These are phyloP conservation scores for Laterallus jamaicensis DNA, from an alignment of 2,113 vertebrate species.

Conservation along the genomic window DNA sequence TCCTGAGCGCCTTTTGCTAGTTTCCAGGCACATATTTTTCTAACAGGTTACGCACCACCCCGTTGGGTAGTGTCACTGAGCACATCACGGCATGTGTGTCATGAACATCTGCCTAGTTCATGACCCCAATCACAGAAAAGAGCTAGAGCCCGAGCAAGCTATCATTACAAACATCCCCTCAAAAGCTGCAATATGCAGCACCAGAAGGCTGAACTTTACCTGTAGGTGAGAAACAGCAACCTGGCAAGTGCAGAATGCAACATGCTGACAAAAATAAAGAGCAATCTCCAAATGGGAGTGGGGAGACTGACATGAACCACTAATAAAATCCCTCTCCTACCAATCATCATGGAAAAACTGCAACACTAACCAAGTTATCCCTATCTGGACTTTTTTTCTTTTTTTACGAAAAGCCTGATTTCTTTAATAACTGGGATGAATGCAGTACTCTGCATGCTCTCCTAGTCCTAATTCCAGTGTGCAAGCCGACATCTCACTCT, in stretches of 20 bases:
- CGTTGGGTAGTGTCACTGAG: not conserved
- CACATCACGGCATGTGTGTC: not conserved
- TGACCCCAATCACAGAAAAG: not conserved
- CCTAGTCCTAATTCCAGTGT: not conserved
- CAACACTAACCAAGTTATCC: slow-evolving; percentile 33
- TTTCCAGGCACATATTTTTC: not conserved
- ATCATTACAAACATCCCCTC: not conserved
- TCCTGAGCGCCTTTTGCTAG: not conserved
- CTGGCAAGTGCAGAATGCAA: slow-evolving; percentile 31
- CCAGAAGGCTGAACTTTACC: not conserved
- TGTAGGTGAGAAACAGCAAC: not conserved
- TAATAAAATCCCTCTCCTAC: slow-evolving; percentile 7
- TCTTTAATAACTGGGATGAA: not conserved
- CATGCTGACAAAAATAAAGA: not conserved
- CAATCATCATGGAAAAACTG: slow-evolving; percentile 2
- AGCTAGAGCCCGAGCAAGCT: not conserved
- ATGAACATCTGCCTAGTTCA: not conserved
- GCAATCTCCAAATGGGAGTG: not conserved
- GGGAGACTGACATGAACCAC: not conserved
- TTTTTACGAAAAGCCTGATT: not conserved
- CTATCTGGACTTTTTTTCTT: not conserved
- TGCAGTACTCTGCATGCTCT: not conserved
- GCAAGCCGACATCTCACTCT: not conserved
- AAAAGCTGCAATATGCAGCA: not conserved
- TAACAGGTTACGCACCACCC: not conserved